These are phyloP conservation scores for Machimus rusticus DNA, from an alignment of 2,888 invertebrate genomes.

Conservation along the genomic window DNA sequence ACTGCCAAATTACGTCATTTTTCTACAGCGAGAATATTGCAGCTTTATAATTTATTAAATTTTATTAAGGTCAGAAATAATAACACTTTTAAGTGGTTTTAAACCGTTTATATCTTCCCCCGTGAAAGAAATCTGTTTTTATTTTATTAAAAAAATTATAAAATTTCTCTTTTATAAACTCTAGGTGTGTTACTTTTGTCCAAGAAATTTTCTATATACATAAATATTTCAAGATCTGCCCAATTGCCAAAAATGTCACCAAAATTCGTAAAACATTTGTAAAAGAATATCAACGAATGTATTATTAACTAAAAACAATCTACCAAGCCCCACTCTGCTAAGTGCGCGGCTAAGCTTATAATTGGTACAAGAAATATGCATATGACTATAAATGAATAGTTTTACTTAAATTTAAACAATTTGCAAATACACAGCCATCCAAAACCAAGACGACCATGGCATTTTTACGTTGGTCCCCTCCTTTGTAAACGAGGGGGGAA, in stretches of 20 bases:
- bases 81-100: too few species aligned
- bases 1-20: too few species aligned
- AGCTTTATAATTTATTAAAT: too few species aligned
- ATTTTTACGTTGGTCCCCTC: not conserved
- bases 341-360: conserved; percentile 5
- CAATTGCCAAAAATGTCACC: not conserved
- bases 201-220: too few species aligned
- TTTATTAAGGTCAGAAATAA: too few species aligned
- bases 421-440: not conserved
- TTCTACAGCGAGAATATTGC: too few species aligned
- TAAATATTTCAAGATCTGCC: too few species aligned
- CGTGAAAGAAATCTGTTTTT: too few species aligned
- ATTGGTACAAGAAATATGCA: conserved; percentile 8
- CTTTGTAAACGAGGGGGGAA: conserved; percentile 16
- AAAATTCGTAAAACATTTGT: not conserved
- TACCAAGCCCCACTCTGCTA: conserved; percentile 11
- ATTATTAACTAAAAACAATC: not conserved
- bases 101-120: too few species aligned
- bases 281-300: not conserved
- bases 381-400: conserved; percentile 11
- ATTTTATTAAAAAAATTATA: too few species aligned
- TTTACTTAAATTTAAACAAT: not conserved
- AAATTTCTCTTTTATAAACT: too few species aligned
- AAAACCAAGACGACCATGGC: not conserved
- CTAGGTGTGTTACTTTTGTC: too few species aligned